Evolutionary conservation across 2,888 invertebrate genomes (phyloP).

Genomic region (Gortyna flavago): DNA sequence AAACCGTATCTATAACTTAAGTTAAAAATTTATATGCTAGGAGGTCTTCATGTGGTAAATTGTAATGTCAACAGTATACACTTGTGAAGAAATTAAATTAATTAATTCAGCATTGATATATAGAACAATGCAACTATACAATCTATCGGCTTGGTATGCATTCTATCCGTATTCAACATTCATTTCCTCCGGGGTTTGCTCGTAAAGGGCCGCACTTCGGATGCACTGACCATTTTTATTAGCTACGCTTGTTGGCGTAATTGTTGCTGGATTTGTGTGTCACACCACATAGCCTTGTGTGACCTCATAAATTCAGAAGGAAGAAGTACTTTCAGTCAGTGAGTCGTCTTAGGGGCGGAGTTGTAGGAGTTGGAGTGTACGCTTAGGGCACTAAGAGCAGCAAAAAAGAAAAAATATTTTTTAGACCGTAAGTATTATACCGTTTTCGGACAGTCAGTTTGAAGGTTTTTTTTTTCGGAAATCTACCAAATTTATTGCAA

Average conservation of each 20-base stretch:
- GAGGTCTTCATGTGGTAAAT: not conserved
- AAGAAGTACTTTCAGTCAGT: not conserved
- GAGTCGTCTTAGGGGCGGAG: not conserved
- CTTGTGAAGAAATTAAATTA: not conserved
- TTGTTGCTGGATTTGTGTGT: slow-evolving; percentile 63
- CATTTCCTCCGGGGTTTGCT: slow-evolving; percentile 77
- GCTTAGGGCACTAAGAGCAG: not conserved
- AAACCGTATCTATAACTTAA: too few species aligned
- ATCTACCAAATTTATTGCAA: not conserved
- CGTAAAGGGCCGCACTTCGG: slow-evolving; percentile 74
- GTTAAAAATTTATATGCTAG: too few species aligned
- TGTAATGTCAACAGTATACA: not conserved
- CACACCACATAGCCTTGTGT: not conserved
- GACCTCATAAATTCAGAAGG: not conserved
- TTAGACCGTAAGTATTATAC: too few species aligned
- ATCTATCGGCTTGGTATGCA: slow-evolving; percentile 70
- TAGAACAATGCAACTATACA: slow-evolving; percentile 1
- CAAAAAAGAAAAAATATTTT: not conserved
- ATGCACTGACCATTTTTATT: slow-evolving; percentile 77
- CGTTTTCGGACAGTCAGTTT: too few species aligned
- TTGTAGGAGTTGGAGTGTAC: not conserved
- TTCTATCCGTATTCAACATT: slow-evolving; percentile 80
- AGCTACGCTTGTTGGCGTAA: slow-evolving; percentile 73
- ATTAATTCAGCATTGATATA: not conserved
- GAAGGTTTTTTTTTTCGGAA: not conserved